Evolutionary conservation across 2,888 invertebrate genomes (phyloP).

Genomic region (Sesia apiformis): DNA sequence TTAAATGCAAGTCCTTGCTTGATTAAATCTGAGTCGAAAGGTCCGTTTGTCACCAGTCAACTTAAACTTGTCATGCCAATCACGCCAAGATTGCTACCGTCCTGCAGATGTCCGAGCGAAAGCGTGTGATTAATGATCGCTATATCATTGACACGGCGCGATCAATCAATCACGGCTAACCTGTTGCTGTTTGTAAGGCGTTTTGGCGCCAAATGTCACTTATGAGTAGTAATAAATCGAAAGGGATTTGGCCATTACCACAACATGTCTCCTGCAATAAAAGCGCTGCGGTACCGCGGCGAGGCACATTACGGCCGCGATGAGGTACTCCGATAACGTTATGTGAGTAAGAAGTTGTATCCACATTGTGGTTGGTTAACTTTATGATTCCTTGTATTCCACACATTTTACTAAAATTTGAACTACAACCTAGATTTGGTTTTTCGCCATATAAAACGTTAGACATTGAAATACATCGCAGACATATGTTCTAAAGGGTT

Average conservation of each 20-base stretch:
- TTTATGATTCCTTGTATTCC: neutral
- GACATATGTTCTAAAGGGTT: neutral
- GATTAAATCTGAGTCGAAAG: neutral
- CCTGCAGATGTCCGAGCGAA: constrained; percentile 4
- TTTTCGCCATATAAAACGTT: neutral
- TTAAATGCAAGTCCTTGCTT: neutral
- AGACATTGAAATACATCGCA: neutral
- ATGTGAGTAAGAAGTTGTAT: neutral
- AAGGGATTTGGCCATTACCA: neutral
- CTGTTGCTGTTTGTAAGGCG: constrained; percentile 21
- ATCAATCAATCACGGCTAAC: constrained; percentile 32
- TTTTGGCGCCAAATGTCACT: neutral
- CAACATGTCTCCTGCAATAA: constrained; percentile 1
- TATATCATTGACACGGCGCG: constrained; percentile 24
- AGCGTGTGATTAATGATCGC: constrained; percentile 33
- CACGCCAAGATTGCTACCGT: constrained; percentile 1
- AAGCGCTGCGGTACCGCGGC: neutral
- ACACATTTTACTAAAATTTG: neutral
- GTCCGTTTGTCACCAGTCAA: neutral
- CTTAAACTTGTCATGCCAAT: neutral
- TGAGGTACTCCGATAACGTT: neutral
- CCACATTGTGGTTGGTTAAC: neutral
- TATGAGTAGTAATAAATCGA: neutral
- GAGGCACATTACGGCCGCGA: neutral
- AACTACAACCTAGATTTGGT: neutral